A percentile compares a stretch with the other conserved stretches of the same genome.
Conservation (phyloP, 2,797 vertebrate species). For the Psittacula derbiana region DNA sequence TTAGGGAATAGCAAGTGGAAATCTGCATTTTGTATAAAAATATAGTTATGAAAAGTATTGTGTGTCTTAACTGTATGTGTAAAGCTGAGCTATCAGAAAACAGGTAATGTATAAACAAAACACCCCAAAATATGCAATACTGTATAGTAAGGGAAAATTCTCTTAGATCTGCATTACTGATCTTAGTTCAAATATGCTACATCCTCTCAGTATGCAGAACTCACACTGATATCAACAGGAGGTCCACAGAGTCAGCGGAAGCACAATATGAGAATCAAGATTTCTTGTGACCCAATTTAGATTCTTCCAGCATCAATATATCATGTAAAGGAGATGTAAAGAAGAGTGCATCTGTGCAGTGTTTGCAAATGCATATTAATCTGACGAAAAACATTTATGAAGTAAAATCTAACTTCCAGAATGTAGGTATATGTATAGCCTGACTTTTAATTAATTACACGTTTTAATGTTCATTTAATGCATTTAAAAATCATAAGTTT, state of each 20-base stretch:
- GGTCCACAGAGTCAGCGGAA: background rate
- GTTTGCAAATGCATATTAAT: background rate
- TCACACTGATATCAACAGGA: background rate
- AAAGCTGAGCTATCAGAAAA: constrained; percentile 24
- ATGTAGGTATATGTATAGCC: background rate
- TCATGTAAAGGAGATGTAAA: background rate
- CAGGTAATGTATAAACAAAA: constrained; percentile 21
- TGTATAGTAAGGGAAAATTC: background rate
- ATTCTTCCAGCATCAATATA: background rate
- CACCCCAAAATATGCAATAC: background rate
- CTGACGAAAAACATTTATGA: background rate
- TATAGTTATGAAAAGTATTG: background rate
- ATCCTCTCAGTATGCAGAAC: background rate
- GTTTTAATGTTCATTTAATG: background rate
- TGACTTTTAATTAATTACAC: background rate
- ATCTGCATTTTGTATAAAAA: background rate
- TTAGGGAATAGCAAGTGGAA: background rate
- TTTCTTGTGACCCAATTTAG: background rate
- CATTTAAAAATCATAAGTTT: background rate
- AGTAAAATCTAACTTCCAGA: background rate
- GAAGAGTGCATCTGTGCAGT: background rate
- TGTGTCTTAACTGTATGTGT: background rate
- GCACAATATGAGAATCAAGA: background rate
- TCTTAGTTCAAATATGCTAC: background rate
- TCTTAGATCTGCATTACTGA: constrained; percentile 17